Percentiles rank a stretch among this genome's conserved stretches.
Conservation (phyloP, 2,888 invertebrate species). For the Antheraea yamamai region DNA sequence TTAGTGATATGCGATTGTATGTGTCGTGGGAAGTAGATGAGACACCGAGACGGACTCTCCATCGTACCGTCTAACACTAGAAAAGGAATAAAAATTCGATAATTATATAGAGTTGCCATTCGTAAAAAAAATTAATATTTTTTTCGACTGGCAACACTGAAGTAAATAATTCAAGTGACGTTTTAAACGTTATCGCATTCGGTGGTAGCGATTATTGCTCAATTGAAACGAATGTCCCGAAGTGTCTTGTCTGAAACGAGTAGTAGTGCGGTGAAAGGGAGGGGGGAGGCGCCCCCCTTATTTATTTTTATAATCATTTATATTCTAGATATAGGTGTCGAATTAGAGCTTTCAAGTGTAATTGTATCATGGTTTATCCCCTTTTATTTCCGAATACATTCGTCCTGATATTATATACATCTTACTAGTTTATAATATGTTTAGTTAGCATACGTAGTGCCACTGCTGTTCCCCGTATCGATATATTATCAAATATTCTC, state of each 20-base stretch:
- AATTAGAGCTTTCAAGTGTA: constrained; percentile 63
- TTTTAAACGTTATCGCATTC: neutral
- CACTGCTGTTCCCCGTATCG: neutral
- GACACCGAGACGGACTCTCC: neutral
- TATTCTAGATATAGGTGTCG: constrained; percentile 71
- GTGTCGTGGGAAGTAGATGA: constrained; percentile 34
- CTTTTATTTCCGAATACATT: constrained; percentile 32
- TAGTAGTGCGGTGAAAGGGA: constrained; percentile 52
- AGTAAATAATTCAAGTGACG: neutral
- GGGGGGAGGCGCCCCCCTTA: constrained; percentile 68
- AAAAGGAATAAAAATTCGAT: neutral
- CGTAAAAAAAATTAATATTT: neutral
- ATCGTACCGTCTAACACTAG: constrained; percentile 11
- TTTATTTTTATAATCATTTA: constrained; percentile 81
- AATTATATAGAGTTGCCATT: neutral
- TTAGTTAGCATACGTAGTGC: constrained; percentile 8
- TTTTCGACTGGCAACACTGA: neutral
- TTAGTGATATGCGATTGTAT: constrained; percentile 49
- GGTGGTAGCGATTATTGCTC: constrained; percentile 49
- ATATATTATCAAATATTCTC: neutral
- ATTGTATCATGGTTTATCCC: constrained; percentile 42
- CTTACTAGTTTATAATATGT: constrained; percentile 28
- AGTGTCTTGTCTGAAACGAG: constrained; percentile 39
- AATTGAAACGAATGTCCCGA: constrained; percentile 31
- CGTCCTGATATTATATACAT: neutral